Evolutionary conservation across 1,140 invertebrate genomes (phyloP), one percentile per base, ranked within the genome.

Genomic region (Pseudomyrmex pallidus): DNA sequence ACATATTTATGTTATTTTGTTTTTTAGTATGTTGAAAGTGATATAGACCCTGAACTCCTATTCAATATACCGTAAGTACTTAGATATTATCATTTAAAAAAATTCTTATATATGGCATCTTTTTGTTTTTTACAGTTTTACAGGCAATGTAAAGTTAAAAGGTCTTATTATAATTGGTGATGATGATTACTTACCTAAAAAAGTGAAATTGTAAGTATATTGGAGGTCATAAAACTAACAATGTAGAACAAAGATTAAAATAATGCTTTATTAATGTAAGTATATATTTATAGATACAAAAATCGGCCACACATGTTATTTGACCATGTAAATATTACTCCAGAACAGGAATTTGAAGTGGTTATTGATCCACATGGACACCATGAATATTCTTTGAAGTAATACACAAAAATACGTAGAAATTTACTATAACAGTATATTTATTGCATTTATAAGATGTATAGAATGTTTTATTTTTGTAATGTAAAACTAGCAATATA

Each of bases 251-350:
- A 62, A 1, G 25, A 15, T 0, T n/a, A 74, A 77, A 59, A 4
- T 35, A 3, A 62, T 25, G 35, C 20, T 44, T 44, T 50, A 84
- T n/a, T 72, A 35, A 57, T 57, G 62, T 5, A 59, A 70, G 13
- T 62, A 0, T 68, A 54, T 82, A 48, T 59, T 35, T 92, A 74
- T 88, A 99, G 98, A 80, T 99, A 96, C 93, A 99, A 99, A 95
- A 99, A 99, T 94, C 95, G 97, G 82, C 97, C 98, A 44, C 95
- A 97, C 87, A 99, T 99, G 98, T 97, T 97, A 56, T 99, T 99
- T 95, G 98, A 99, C 95, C 97, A 99, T 94, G 95, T 95, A 10
- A 87, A 89, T 4, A 91, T 92, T 59, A 94, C 95, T 89, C 94
- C 98, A 15, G 98, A 99, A 92, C 98, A 99, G 95, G 97, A 98